A percentile compares a stretch with the other conserved stretches of the same genome.
Evolutionary conservation across 2,113 vertebrate genomes (phyloP).

Genomic region (Nesoenas mayeri): DNA sequence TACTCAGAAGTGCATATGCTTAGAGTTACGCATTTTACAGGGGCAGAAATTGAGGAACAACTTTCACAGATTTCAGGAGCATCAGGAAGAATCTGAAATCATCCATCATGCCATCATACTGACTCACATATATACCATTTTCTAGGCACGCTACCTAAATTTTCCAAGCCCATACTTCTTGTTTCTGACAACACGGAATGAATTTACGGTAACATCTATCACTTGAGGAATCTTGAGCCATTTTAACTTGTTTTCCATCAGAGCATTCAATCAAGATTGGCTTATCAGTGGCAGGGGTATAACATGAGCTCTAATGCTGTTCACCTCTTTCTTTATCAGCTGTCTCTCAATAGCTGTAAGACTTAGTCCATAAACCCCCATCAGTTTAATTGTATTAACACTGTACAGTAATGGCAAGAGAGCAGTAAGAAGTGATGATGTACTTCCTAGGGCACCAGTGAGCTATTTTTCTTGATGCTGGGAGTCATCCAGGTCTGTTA

Average conservation of each 20-base stretch:
- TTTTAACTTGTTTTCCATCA: slow-evolving; percentile 37
- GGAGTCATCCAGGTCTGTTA: slow-evolving; percentile 19
- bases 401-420: slow-evolving; percentile 7
- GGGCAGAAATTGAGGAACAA: background rate
- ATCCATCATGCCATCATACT: background rate
- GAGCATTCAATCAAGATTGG: background rate
- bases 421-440: slow-evolving; percentile 11
- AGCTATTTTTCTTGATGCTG: slow-evolving; percentile 31
- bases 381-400: slow-evolving; percentile 27
- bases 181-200: slow-evolving; percentile 16
- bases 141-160: background rate
- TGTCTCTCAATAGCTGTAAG: background rate
- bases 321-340: slow-evolving; percentile 3
- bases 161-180: background rate
- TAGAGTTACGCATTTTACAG: background rate
- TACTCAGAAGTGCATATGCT: background rate
- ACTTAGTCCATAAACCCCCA: background rate
- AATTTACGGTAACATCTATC: slow-evolving; percentile 8
- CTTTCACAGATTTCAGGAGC: background rate
- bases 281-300: background rate
- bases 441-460: slow-evolving; percentile 21
- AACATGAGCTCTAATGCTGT: background rate
- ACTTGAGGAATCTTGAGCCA: slow-evolving; percentile 19
- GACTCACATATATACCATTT: background rate
- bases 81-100: background rate